Evolutionary conservation across 2,888 invertebrate genomes (phyloP), one percentile per base, ranked within the genome.

Genomic region (Campopleginae sp.): DNA sequence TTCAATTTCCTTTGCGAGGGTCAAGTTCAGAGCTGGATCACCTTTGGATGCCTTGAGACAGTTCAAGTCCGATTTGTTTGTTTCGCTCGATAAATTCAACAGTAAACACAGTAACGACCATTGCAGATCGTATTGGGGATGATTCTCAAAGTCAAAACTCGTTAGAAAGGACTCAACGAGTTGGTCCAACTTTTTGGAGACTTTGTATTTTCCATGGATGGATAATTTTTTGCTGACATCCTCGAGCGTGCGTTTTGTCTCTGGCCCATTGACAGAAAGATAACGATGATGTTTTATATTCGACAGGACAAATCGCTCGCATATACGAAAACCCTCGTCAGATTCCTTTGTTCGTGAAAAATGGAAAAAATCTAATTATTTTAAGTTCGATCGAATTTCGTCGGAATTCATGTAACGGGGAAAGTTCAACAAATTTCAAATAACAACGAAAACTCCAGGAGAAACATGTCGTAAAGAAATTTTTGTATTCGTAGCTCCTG

Each of bases 91-190:
- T 12, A 95, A 86, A 84, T 93, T 89, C 1, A 95, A 86, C 5
- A 95, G 86, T 17, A 95, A 92, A 31, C 94, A 94, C 7, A 95
- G 85, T 51, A 95, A 81, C 0, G 94, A 92, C 94, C 95, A 95
- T 84, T 95, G 94, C 0, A 95, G 88, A 88, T 95, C 95, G 61
- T 91, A 92, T 82, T 94, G 93, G 0, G 94, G 93, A 88, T 92
- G 92, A 74, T 91, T 88, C 19, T 93, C 93, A 75, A 93, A 93
- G 61, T 93, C 91, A 71, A 93, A 93, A 79, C 91, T 92, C 1
- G 88, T 89, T 44, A 93, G 75, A 82, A 93, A 93, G 3, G 89
- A 86, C 70, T 91, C 81, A 44, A 94, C 91, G 10, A 95, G 88
- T 33, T 92, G 91, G 12, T 91, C 89, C 44, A 95, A 92, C 68